Conservation (phyloP, 2,888 invertebrate genomes). For the Yponomeuta evonymella region DNA sequence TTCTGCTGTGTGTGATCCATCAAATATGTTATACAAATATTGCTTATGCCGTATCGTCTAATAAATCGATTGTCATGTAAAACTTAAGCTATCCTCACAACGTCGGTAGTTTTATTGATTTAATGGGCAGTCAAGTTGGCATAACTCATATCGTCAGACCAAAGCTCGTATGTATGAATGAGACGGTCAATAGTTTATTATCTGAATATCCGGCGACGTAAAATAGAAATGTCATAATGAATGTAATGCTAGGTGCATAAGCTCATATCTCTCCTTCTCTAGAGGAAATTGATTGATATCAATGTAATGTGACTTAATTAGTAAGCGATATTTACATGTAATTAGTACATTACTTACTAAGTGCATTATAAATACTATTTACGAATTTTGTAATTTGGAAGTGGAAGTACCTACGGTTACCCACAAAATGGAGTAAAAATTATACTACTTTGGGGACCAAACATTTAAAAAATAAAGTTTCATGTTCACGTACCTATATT, state of each 20-base stretch:
- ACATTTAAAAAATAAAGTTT: no score
- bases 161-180: background rate
- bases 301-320: background rate
- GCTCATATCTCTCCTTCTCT: background rate
- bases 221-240: constrained; percentile 15
- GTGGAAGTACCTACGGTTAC: no score
- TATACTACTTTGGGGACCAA: no score
- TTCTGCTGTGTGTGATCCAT: no score
- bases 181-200: constrained; percentile 15
- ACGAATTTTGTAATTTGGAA: no score
- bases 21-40: no score
- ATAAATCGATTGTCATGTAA: background rate
- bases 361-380: no score
- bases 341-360: no score
- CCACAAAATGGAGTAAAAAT: no score
- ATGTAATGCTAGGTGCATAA: background rate
- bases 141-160: background rate
- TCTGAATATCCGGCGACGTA: constrained; percentile 22
- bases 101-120: background rate
- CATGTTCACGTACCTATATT: no score
- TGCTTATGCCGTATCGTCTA: background rate
- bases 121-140: background rate
- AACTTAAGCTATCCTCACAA: background rate
- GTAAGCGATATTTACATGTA: background rate
- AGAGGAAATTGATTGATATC: constrained; percentile 7